Conservation (phyloP, 2,888 invertebrate genomes). For the Podabrus alpinus region DNA sequence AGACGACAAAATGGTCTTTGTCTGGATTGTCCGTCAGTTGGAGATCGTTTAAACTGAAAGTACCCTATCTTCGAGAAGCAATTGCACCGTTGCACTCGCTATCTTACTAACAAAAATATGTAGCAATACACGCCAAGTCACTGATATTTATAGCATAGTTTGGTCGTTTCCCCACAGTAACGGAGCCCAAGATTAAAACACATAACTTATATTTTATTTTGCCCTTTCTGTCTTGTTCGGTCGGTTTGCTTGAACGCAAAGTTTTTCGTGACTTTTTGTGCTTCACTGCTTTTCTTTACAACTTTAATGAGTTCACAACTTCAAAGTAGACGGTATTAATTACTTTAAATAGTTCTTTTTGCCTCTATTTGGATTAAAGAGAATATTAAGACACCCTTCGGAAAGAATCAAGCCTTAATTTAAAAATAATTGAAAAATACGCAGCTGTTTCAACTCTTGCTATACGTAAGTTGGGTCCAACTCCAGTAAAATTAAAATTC, state of each 20-base stretch:
- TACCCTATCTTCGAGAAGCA: constrained; percentile 28
- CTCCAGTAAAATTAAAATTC: constrained; percentile 45
- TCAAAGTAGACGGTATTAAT: constrained; percentile 31
- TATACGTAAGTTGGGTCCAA: constrained; percentile 18
- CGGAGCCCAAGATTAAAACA: constrained; percentile 55
- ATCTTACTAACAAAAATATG: constrained; percentile 53
- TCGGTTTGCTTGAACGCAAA: constrained; percentile 40
- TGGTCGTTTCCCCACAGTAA: constrained; percentile 50
- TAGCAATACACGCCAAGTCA: constrained; percentile 50
- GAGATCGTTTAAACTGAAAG: not conserved
- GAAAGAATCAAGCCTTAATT: constrained; percentile 40
- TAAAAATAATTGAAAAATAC: constrained; percentile 48
- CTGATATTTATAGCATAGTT: constrained; percentile 53
- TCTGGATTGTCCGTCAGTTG: not conserved
- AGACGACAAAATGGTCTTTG: not conserved
- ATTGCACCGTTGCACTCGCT: constrained; percentile 46
- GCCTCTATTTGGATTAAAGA: not conserved
- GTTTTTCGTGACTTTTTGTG: constrained; percentile 42
- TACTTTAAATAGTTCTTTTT: constrained; percentile 5
- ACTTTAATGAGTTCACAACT: constrained; percentile 46
- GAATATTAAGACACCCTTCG: not conserved
- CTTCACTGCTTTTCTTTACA: constrained; percentile 47
- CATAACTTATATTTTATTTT: constrained; percentile 58
- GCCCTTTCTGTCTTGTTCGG: constrained; percentile 46
- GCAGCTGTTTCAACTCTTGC: constrained; percentile 35